phyloP scores from a whole-genome alignment of 1,140 invertebrate species.

The Bradysia coprophila region DNA sequence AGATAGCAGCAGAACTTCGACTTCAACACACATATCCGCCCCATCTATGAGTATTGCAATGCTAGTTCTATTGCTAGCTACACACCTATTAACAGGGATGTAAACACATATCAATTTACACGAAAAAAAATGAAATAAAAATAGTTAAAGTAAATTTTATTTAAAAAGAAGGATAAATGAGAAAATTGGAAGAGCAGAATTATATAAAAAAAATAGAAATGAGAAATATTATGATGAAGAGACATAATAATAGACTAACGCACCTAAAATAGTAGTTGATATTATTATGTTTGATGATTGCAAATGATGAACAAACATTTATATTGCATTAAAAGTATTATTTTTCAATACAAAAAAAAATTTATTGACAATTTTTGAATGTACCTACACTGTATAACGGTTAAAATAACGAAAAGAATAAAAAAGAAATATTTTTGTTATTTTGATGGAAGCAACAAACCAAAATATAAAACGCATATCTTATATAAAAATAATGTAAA shows the following conservation, averaged over 20 bases:
- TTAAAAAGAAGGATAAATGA: background rate
- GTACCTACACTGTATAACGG: background rate
- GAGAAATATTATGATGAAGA: too few species aligned
- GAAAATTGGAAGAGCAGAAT: background rate
- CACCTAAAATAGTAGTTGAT: too few species aligned
- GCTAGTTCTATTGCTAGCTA: background rate
- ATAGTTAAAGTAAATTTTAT: background rate
- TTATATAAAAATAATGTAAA: background rate
- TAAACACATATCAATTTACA: conserved; percentile 1
- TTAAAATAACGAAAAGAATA: background rate
- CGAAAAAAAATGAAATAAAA: background rate
- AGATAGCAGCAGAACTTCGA: conserved; percentile 1
- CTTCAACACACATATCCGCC: background rate
- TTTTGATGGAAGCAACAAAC: background rate
- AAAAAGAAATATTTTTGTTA: background rate
- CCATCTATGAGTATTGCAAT: background rate
- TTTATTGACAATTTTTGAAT: too few species aligned
- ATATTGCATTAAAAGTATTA: too few species aligned
- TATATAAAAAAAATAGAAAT: background rate
- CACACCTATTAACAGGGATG: background rate
- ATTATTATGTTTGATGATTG: too few species aligned
- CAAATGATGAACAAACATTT: too few species aligned
- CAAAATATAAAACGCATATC: background rate
- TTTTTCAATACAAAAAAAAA: too few species aligned
- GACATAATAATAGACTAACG: too few species aligned